Conservation (phyloP, 2,888 invertebrate species). For the Eutolmus rufibarbis region DNA sequence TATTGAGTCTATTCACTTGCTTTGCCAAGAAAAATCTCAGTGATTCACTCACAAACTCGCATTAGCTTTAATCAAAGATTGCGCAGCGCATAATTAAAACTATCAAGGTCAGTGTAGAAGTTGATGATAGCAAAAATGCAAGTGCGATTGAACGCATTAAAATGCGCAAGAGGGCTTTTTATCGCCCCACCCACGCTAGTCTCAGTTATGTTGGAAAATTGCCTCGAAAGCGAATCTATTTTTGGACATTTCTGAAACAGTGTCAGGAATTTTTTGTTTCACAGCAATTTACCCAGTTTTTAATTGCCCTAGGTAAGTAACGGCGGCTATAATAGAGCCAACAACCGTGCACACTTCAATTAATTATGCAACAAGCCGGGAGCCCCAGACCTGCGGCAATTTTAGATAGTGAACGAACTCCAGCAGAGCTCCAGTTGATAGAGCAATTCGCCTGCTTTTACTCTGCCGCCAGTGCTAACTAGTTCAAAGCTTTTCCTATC, state of each 20-base stretch:
- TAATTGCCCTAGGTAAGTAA: slow-evolving; percentile 8
- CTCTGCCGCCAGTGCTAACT: neutral
- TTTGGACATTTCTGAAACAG: neutral
- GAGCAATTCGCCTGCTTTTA: neutral
- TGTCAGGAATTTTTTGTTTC: neutral
- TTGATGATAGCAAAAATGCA: neutral
- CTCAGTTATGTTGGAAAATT: neutral
- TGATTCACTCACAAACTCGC: neutral
- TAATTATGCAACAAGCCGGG: neutral
- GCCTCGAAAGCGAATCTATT: neutral
- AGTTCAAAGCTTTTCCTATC: slow-evolving; percentile 6
- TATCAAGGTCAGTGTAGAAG: neutral
- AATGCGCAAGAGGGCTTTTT: neutral
- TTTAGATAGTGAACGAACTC: neutral
- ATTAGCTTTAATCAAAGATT: neutral
- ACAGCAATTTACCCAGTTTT: neutral
- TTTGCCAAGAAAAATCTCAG: neutral
- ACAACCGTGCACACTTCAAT: neutral
- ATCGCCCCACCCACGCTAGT: neutral
- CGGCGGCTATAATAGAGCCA: neutral
- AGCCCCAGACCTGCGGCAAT: neutral
- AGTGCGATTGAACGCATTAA: neutral
- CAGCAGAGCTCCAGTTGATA: neutral
- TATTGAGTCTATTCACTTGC: neutral
- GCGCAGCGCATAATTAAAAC: neutral